Conservation (phyloP, 1,140 invertebrate genomes). For the Euglossa dilemma region DNA sequence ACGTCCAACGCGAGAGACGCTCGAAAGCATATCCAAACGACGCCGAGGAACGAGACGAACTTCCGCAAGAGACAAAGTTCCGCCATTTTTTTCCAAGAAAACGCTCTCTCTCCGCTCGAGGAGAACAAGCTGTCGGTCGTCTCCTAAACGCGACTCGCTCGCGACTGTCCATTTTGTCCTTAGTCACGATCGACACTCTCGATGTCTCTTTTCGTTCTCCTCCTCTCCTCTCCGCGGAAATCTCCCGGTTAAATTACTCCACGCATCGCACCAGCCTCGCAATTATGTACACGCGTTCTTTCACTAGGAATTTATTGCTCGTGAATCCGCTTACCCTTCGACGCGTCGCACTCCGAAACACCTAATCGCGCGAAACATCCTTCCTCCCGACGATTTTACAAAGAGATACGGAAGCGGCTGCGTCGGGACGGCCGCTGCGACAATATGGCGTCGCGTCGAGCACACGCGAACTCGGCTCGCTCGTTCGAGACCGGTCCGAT, state of each 20-base stretch:
- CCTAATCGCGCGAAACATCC: background rate
- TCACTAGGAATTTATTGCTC: constrained; percentile 65
- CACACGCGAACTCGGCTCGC: background rate
- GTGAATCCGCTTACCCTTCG: constrained; percentile 22
- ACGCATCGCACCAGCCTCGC: background rate
- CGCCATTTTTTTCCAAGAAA: constrained; percentile 49
- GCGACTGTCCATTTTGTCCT: constrained; percentile 30
- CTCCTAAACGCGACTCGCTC: constrained; percentile 26
- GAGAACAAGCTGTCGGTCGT: constrained; percentile 19
- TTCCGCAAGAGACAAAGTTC: background rate
- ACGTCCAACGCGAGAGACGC: no score
- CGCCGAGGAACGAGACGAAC: constrained; percentile 18
- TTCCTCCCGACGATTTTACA: background rate
- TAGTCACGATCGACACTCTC: constrained; percentile 46
- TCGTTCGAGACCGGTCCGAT: background rate
- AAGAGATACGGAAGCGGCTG: background rate
- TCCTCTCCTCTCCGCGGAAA: background rate
- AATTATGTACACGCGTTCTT: constrained; percentile 49
- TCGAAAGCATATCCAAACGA: background rate
- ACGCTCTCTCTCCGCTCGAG: constrained; percentile 17
- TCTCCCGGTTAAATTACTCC: constrained; percentile 21
- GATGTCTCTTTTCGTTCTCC: background rate
- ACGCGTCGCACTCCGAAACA: background rate
- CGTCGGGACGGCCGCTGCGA: background rate
- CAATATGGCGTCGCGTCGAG: background rate